Evolutionary conservation across 2,797 vertebrate species (phyloP).

Genomic region (Buphagus erythrorhynchus): DNA sequence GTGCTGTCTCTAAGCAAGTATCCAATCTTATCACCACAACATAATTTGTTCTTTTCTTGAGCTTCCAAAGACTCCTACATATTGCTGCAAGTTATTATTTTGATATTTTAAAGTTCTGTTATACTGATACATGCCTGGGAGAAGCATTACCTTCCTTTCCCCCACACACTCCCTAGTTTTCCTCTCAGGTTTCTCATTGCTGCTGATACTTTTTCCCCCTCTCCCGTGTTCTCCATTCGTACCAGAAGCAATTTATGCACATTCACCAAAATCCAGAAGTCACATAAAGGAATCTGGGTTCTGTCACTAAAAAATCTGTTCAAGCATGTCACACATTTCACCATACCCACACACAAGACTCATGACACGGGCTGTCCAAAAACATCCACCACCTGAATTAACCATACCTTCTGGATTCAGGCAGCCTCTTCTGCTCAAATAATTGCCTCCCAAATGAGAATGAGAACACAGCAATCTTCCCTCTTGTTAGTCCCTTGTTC

Average conservation of each 20-base stretch:
- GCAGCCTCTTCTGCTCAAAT: neutral
- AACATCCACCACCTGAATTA: neutral
- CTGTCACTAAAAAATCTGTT: slow-evolving; percentile 1
- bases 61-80: neutral
- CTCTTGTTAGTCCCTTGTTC: neutral
- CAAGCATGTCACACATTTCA: neutral
- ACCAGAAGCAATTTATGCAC: neutral
- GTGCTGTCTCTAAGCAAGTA: neutral
- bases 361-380: neutral
- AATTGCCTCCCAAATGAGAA: neutral
- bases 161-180: neutral
- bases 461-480: neutral
- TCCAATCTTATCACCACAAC: neutral
- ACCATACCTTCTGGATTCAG: neutral
- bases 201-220: neutral
- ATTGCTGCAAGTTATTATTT: neutral
- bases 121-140: neutral
- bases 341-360: neutral
- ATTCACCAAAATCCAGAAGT: neutral
- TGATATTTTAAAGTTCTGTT: neutral
- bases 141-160: neutral
- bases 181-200: neutral
- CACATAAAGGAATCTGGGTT: neutral
- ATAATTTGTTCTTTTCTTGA: neutral
- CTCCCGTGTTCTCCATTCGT: neutral